Conservation (phyloP, 2,113 vertebrate genomes). For the Callithrix jacchus region DNA sequence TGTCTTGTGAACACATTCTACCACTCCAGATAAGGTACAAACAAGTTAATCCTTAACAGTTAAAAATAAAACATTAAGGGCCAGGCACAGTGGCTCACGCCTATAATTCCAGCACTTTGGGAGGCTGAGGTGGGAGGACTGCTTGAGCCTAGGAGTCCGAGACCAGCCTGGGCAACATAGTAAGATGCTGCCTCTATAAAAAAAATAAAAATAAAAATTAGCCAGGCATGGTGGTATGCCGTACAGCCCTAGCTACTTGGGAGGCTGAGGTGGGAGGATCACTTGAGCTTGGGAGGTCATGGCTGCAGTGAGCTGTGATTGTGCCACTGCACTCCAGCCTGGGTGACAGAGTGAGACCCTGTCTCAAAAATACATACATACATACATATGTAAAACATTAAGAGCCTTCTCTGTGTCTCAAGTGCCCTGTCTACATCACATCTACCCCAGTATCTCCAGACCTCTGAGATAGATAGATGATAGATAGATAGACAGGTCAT, state of each 20-base stretch:
- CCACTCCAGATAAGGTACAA: background rate
- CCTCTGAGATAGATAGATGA: background rate
- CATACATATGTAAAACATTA: no score
- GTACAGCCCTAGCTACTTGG: no score
- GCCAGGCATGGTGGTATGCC: no score
- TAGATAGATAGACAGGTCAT: background rate
- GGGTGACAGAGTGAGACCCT: no score
- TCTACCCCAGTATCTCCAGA: background rate
- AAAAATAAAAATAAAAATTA: background rate
- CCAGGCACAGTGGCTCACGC: background rate
- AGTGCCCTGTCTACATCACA: background rate
- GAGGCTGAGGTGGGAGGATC: no score
- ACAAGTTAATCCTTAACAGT: background rate
- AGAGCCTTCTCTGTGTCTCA: background rate
- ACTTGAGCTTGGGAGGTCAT: no score
- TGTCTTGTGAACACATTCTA: background rate
- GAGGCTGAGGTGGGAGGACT: no score
- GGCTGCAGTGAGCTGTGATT: no score
- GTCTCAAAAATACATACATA: background rate
- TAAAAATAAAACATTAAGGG: background rate
- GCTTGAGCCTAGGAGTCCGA: no score
- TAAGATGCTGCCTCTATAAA: background rate
- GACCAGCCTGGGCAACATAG: no score
- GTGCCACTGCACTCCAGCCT: no score
- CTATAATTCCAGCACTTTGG: background rate